These are phyloP conservation scores for Rhegmatorhina hoffmannsi DNA, from an alignment of 2,113 vertebrate genomes.

Conservation along the genomic window DNA sequence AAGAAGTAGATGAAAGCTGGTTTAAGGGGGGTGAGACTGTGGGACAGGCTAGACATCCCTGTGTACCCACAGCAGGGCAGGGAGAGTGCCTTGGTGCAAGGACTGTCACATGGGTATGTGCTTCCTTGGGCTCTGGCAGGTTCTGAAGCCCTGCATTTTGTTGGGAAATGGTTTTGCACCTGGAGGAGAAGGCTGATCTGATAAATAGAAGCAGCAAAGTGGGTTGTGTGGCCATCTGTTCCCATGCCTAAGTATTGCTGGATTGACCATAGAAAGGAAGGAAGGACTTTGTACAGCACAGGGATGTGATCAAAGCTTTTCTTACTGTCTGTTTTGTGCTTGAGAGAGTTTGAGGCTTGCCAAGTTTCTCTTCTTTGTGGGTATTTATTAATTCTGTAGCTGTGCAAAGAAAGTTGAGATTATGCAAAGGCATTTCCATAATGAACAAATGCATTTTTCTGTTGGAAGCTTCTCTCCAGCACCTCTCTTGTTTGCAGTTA, in stretches of 20 bases:
- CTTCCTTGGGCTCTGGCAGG: not conserved
- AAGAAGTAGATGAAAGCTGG: not conserved
- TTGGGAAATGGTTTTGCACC: constrained; percentile 17
- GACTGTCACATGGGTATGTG: not conserved
- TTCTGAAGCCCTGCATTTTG: not conserved
- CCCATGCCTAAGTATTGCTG: not conserved
- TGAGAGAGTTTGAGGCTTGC: constrained; percentile 36
- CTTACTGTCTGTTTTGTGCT: constrained; percentile 49
- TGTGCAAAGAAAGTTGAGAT: constrained; percentile 51
- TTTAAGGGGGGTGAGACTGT: not conserved
- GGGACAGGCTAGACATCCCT: not conserved
- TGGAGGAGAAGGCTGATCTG: not conserved
- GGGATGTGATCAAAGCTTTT: constrained; percentile 46
- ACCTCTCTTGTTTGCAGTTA: constrained; percentile 10
- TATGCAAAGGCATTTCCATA: constrained; percentile 58
- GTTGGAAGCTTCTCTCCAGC: constrained; percentile 46
- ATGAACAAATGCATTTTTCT: constrained; percentile 47
- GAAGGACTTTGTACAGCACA: constrained; percentile 19
- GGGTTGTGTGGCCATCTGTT: not conserved
- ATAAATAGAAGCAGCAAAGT: not conserved
- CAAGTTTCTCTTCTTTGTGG: constrained; percentile 60
- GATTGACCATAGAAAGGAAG: not conserved
- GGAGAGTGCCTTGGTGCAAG: not conserved
- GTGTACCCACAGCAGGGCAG: not conserved
- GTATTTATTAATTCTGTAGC: constrained; percentile 27